A percentile compares a stretch with the other conserved stretches of the same genome.
phyloP scores from a whole-genome alignment of 2,113 vertebrate genomes.

The Bubo scandiacus region DNA sequence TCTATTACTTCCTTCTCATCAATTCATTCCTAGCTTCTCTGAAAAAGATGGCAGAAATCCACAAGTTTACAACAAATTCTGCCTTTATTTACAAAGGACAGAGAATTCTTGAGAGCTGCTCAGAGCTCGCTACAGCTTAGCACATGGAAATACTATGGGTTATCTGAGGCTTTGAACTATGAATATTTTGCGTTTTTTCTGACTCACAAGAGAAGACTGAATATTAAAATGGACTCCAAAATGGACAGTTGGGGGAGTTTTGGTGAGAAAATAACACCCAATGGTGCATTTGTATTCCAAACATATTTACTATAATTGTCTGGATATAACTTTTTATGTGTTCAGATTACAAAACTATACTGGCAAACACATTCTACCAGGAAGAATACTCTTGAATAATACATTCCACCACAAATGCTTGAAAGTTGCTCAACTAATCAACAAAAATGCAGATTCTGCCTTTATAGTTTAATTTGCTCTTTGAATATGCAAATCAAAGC shows the following conservation, averaged over 20 bases:
- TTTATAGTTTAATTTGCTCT: neutral
- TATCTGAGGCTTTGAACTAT: neutral
- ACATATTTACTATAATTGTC: neutral
- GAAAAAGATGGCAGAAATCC: neutral
- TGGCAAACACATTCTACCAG: neutral
- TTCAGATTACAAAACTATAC: neutral
- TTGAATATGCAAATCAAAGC: neutral
- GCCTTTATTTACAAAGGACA: neutral
- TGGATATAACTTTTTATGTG: neutral
- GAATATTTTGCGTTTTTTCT: neutral
- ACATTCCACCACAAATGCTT: neutral
- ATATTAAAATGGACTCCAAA: neutral
- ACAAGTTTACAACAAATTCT: neutral
- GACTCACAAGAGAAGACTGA: neutral
- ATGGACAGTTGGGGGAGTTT: neutral
- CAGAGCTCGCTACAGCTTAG: neutral
- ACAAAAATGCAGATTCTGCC: neutral
- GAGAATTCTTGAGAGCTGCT: neutral
- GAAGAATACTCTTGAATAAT: neutral
- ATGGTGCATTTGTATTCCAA: neutral
- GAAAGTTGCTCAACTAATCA: neutral
- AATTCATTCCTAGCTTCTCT: neutral
- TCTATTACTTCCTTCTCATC: slow-evolving; percentile 38
- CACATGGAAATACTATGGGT: neutral
- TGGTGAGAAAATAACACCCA: neutral